Conservation (phyloP, 2,113 vertebrate species). For the Chaenogobius annularis region DNA sequence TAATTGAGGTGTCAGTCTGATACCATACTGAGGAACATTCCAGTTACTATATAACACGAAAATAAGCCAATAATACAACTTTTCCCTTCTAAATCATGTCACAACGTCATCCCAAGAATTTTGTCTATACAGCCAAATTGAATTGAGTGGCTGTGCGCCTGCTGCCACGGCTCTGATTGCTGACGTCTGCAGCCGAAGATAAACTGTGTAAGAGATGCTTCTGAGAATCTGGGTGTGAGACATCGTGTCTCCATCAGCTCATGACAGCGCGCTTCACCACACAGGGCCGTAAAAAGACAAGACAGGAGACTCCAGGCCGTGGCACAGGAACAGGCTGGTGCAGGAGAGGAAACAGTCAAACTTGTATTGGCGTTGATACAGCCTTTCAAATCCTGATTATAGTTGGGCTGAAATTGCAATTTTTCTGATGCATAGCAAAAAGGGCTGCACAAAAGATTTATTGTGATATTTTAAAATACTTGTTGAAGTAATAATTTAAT, state of each 20-base stretch:
- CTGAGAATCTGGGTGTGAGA: constrained; percentile 55
- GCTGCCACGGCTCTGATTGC: constrained; percentile 3
- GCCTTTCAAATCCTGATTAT: too few relatives aligned
- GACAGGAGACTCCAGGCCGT: constrained; percentile 24
- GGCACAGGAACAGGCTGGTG: constrained; percentile 7
- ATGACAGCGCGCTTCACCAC: constrained; percentile 25
- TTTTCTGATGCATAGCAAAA: too few relatives aligned
- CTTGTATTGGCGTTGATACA: not conserved
- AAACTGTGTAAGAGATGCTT: constrained; percentile 34
- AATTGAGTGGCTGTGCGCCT: not conserved
- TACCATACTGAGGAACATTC: not conserved
- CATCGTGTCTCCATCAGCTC: constrained; percentile 49
- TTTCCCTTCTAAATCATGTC: not conserved
- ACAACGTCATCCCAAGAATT: not conserved
- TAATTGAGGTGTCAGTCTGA: too few relatives aligned
- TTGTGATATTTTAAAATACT: too few relatives aligned
- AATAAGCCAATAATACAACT: not conserved
- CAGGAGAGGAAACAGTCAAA: not conserved
- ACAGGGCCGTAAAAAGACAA: constrained; percentile 25
- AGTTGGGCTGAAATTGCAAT: too few relatives aligned
- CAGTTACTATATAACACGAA: too few relatives aligned
- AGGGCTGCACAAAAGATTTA: too few relatives aligned
- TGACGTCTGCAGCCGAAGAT: constrained; percentile 27
- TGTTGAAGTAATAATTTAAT: too few relatives aligned
- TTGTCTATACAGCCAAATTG: not conserved